Evolutionary conservation across 2,113 vertebrate species (phyloP), one percentile per base, ranked within the genome.

Genomic region (Hyaena hyaena): DNA sequence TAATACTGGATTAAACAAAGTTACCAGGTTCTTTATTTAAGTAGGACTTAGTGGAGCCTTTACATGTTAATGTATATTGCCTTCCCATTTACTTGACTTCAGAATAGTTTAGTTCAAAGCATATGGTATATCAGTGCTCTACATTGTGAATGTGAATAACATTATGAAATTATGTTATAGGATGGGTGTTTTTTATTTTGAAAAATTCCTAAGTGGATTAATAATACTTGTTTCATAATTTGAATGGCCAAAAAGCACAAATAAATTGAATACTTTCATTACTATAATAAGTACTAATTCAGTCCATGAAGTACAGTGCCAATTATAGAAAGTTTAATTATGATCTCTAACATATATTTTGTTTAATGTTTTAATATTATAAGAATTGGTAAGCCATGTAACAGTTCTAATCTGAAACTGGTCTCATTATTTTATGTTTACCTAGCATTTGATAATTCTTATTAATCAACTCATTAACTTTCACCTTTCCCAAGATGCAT

Each of bases 351-450:
- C 10, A 81, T 43, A 68, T 12, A 35, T 71, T 92, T 84, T 69
- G 63, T 80, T 93, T 69, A 55, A 53, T 74, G 85, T 84, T 88
- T 81, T 87, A 83, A 88, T 86, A 94, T 92, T 87, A 82, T 73
- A 92, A 97, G 69, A 95, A 69, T 58, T 69, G 10, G 39, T 84
- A 88, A 83, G 31, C 35, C 23, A 53, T 53, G 10, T 14, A 89
- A 61, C 50, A 96, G 63, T 31, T 69, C 23, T 53, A 88, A 87
- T 95, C 92, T 96, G 83, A 95, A 97, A 92, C 12, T 8, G 15
- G 61, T 95, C 6, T 26, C n/a, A 68, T 87, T 90, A 95, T 24
- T 89, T 86, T 92, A 74, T 93, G 24, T 74, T 95, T 69, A 93
- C 48, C 90, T 90, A 85, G 81, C 90, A 84, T 86, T 58, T 79